These are phyloP conservation scores for Apeltes quadracus DNA, from an alignment of 2,113 vertebrate genomes.

Conservation along the genomic window DNA sequence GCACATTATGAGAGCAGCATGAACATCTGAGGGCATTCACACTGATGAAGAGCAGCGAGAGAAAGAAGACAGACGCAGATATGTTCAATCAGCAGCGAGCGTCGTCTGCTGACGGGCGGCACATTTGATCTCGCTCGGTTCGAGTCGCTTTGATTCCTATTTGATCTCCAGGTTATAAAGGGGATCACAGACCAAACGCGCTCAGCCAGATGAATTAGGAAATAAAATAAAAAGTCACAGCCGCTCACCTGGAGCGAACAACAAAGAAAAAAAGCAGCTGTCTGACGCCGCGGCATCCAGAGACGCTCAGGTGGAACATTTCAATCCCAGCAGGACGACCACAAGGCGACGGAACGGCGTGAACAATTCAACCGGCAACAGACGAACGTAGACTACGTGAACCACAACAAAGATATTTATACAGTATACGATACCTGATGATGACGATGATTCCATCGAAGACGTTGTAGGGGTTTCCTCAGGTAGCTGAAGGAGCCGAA, in stretches of 20 bases:
- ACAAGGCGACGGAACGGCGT: constrained; percentile 40
- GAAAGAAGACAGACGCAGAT: constrained; percentile 50
- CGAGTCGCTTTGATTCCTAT: constrained; percentile 64
- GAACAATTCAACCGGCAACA: constrained; percentile 29
- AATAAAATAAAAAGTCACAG: constrained; percentile 38
- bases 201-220: constrained; percentile 50
- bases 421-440: constrained; percentile 87
- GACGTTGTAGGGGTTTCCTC: constrained; percentile 95
- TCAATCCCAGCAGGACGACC: constrained; percentile 14
- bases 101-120: constrained; percentile 53
- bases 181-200: constrained; percentile 54
- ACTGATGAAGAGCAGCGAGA: constrained; percentile 27
- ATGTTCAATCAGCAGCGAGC: constrained; percentile 48
- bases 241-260: constrained; percentile 49
- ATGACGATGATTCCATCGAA: constrained; percentile 97
- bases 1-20: constrained; percentile 21
- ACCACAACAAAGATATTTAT: background rate
- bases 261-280: constrained; percentile 51
- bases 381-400: background rate
- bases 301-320: constrained; percentile 51
- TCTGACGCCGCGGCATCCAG: constrained; percentile 52
- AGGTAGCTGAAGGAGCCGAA: constrained; percentile 95
- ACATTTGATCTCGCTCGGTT: constrained; percentile 69
- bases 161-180: constrained; percentile 54
- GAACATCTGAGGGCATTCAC: constrained; percentile 49